Percentiles rank a stretch among this genome's conserved stretches.
Evolutionary conservation across 1,140 invertebrate genomes (phyloP).

Genomic region (Megalopta genalis): DNA sequence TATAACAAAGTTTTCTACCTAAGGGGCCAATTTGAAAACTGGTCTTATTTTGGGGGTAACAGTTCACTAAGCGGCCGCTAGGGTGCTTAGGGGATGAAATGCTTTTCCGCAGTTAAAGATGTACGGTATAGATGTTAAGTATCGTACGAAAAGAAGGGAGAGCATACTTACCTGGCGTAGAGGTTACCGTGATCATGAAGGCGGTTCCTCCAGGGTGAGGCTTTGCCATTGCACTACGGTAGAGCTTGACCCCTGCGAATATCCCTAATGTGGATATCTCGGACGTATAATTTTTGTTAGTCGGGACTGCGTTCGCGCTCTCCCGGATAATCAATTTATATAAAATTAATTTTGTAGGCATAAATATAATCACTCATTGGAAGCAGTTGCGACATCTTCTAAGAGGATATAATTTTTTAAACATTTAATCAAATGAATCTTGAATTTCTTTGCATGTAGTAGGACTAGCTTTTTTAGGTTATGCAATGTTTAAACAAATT

Average conservation of each 20-base stretch:
- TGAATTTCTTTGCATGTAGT: too few species aligned
- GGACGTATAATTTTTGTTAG: constrained; percentile 60
- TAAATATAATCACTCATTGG: too few species aligned
- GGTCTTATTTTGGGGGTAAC: not conserved
- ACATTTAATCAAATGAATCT: too few species aligned
- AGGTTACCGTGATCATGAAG: constrained; percentile 45
- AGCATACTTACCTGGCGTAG: constrained; percentile 34
- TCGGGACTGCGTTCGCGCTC: constrained; percentile 77
- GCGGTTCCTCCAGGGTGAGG: constrained; percentile 84
- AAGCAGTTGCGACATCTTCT: too few species aligned
- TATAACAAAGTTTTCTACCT: too few species aligned
- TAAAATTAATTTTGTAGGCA: not conserved
- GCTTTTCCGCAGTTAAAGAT: constrained; percentile 27
- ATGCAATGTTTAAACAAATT: too few species aligned
- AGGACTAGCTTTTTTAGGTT: too few species aligned
- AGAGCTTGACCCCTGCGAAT: constrained; percentile 79
- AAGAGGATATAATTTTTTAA: too few species aligned
- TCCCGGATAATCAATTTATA: constrained; percentile 31
- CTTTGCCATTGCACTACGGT: constrained; percentile 83
- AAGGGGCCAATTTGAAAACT: too few species aligned
- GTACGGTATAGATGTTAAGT: not conserved
- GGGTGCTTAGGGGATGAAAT: not conserved
- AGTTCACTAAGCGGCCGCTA: constrained; percentile 13
- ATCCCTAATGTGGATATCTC: constrained; percentile 40
- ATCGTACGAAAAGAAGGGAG: not conserved